Evolutionary conservation across 1,140 invertebrate species (phyloP), one percentile per base, ranked within the genome.

Genomic region (Drosophila eugracilis): DNA sequence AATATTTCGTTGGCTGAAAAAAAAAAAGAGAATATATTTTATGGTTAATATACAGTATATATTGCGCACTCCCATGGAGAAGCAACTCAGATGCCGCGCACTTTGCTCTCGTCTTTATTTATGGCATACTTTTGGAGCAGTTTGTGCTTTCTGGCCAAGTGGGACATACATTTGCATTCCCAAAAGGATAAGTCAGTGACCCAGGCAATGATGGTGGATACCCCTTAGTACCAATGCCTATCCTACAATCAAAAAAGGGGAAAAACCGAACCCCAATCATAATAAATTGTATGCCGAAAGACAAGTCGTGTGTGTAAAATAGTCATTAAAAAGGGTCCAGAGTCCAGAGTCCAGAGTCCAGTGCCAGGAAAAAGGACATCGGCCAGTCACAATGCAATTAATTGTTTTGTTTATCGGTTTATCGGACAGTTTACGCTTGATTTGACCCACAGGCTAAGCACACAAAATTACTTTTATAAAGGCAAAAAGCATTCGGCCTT

Each of bases 321-420:
- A 81, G 77, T 85, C 81, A 85, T 85, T 86, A 85, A 85, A 85
- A 86, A 74, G 69, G 67, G 73, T 60, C 53, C 54, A 30, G 36
- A n/a, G n/a, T n/a, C n/a, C n/a, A n/a, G n/a, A n/a, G n/a, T n/a
- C n/a, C n/a, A n/a, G n/a, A n/a, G n/a, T n/a, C n/a, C n/a, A n/a
- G n/a, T n/a, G n/a, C n/a, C n/a, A n/a, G n/a, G n/a, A n/a, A 17
- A 26, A 44, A 12, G 57, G 41, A 54, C 15, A 24, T 24, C 9
- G 66, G 12, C 42, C 39, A 36, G 44, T 22, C 62, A 84, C 80
- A 85, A 86, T 80, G 81, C 81, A 86, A 86, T 88, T 86, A 86
- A 86, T 86, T 86, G 81, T 86, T 86, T 86, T 81, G 81, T 86
- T 86, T 86, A 86, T 86, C 83, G 69, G 63, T 86, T 86, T 86